phyloP scores from a whole-genome alignment of 53 echinoderm and acorn worm species.

The Antedon mediterranea region DNA sequence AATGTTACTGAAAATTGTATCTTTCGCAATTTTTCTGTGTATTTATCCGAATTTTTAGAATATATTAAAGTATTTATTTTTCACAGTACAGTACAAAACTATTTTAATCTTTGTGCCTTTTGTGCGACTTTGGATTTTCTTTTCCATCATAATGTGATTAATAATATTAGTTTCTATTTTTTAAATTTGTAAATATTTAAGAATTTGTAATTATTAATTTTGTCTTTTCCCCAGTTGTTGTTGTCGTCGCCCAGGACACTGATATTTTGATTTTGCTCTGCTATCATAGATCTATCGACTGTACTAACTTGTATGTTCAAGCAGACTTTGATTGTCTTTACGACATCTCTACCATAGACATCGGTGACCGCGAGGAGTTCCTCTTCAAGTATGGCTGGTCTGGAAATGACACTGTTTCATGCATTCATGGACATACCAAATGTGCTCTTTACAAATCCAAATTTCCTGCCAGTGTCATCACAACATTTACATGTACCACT shows the following conservation, averaged over 20 bases:
- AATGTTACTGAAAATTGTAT: too few species aligned
- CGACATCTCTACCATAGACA: conserved; percentile 12
- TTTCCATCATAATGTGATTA: too few species aligned
- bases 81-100: too few species aligned
- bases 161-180: too few species aligned
- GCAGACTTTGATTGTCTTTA: conserved; percentile 3
- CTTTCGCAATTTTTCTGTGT: too few species aligned
- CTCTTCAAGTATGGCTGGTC: conserved; percentile 41
- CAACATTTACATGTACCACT: neutral
- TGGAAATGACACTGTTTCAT: conserved; percentile 44
- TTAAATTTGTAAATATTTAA: too few species aligned
- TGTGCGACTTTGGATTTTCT: too few species aligned
- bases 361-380: conserved; percentile 10
- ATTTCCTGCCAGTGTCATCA: conserved; percentile 22
- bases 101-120: too few species aligned
- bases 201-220: too few species aligned
- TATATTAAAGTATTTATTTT: too few species aligned
- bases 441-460: conserved; percentile 27
- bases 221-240: conserved; percentile 33
- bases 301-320: conserved; percentile 19
- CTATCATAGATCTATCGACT: conserved; percentile 27
- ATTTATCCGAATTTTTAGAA: too few species aligned
- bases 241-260: conserved; percentile 52
- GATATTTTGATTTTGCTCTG: conserved; percentile 44
- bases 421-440: conserved; percentile 35